Conservation (phyloP, 2,113 vertebrate species). For the Lutjanus erythropterus region DNA sequence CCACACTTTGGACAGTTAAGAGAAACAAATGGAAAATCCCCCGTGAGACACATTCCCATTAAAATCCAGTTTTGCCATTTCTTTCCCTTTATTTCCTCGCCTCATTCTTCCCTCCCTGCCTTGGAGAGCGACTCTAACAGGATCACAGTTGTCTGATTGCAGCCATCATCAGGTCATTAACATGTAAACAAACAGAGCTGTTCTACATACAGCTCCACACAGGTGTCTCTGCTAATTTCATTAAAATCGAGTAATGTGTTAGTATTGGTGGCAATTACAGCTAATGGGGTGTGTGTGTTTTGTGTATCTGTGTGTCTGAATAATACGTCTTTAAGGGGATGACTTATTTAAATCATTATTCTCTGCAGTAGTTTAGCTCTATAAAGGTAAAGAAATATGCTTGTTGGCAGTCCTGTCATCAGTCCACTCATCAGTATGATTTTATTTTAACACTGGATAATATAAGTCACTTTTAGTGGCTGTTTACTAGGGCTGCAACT, state of each 20-base stretch:
- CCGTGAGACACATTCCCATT: not conserved
- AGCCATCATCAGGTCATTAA: conserved; percentile 44
- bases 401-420: too few species aligned
- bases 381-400: too few species aligned
- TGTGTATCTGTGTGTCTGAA: not conserved
- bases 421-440: too few species aligned
- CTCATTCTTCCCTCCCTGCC: not conserved
- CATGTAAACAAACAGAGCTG: conserved; percentile 34
- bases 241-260: conserved; percentile 24
- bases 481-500: too few species aligned
- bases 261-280: conserved; percentile 30
- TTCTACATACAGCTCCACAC: conserved; percentile 7
- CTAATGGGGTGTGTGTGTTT: not conserved
- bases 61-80: not conserved
- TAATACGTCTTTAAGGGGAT: not conserved
- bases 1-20: too few species aligned
- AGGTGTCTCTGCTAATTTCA: conserved; percentile 37
- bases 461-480: too few species aligned
- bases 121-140: not conserved
- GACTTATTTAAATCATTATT: not conserved
- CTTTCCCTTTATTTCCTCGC: not conserved
- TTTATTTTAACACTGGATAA: too few species aligned
- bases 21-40: not conserved
- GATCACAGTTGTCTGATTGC: conserved; percentile 28
- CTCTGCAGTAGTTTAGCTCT: not conserved